Evolutionary conservation across 2,888 invertebrate genomes (phyloP).

Genomic region (Drosophila quinaria): DNA sequence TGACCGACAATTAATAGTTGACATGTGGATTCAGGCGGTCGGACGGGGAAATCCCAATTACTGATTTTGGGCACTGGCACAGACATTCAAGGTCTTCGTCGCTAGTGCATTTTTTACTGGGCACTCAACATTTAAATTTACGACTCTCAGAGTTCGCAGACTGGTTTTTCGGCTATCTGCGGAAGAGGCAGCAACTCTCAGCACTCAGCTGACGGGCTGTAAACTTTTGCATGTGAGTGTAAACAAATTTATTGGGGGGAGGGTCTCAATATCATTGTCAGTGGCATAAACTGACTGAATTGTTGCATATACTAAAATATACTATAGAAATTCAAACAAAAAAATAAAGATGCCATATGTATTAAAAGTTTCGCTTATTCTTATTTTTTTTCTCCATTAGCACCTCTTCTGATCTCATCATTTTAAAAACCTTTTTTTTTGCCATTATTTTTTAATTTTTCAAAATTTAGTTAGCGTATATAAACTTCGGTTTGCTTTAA

Average conservation of each 20-base stretch:
- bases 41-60: constrained; percentile 4
- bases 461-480: constrained; percentile 10
- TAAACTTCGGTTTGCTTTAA: constrained; percentile 16
- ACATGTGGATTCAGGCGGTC: not conserved
- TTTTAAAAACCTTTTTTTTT: not conserved
- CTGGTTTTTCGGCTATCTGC: constrained; percentile 50
- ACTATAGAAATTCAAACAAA: too few relatives aligned
- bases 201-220: constrained; percentile 19
- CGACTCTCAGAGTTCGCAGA: constrained; percentile 28
- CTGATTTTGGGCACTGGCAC: constrained; percentile 53
- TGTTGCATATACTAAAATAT: too few relatives aligned
- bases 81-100: constrained; percentile 53
- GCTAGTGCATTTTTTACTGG: constrained; percentile 18
- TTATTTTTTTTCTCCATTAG: constrained; percentile 8
- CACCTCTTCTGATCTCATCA: constrained; percentile 12
- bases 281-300: too few relatives aligned
- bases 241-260: constrained; percentile 4
- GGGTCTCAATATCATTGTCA: constrained; percentile 9
- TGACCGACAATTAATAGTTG: constrained; percentile 16
- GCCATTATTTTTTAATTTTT: not conserved
- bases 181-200: constrained; percentile 7
- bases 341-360: not conserved
- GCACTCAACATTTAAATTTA: constrained; percentile 18
- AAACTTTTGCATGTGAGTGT: not conserved
- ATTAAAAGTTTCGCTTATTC: not conserved